Evolutionary conservation across 2,888 invertebrate species (phyloP).

Genomic region (Strigamia transsilvanica): DNA sequence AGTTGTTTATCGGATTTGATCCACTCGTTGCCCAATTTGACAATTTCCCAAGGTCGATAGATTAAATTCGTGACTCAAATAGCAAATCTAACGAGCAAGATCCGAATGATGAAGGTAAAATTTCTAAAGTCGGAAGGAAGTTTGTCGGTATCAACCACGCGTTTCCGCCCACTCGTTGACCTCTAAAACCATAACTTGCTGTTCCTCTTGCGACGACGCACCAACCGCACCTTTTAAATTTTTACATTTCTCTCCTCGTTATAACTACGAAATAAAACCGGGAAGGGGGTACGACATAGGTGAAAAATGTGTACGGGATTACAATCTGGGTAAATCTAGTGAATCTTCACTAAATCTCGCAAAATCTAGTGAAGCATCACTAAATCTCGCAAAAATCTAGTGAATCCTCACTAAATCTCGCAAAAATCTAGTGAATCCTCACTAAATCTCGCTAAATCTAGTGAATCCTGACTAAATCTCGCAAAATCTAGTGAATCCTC

Average conservation of each 20-base stretch:
- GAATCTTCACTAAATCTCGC: too few relatives aligned
- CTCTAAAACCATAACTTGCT: constrained; percentile 5
- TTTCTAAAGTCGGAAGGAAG: constrained; percentile 2
- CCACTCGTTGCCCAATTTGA: neutral
- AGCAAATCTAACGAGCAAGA: neutral
- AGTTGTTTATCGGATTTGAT: neutral
- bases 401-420: too few relatives aligned
- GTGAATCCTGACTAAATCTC: too few relatives aligned
- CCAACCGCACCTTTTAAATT: neutral
- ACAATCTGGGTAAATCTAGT: too few relatives aligned
- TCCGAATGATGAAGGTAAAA: neutral
- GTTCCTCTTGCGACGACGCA: neutral
- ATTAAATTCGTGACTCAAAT: constrained; percentile 2
- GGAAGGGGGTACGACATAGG: too few relatives aligned
- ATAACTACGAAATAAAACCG: neutral
- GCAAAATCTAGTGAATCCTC: too few relatives aligned
- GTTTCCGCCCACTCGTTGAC: constrained; percentile 40
- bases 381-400: too few relatives aligned
- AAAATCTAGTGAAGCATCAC: too few relatives aligned
- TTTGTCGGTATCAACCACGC: constrained; percentile 8
- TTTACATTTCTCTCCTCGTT: too few relatives aligned
- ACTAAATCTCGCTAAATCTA: too few relatives aligned
- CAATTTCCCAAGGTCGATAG: neutral
- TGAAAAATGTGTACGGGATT: too few relatives aligned
- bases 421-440: too few relatives aligned